Conservation (phyloP, 2,888 invertebrate genomes). For the Hirtodrosophila duncani region DNA sequence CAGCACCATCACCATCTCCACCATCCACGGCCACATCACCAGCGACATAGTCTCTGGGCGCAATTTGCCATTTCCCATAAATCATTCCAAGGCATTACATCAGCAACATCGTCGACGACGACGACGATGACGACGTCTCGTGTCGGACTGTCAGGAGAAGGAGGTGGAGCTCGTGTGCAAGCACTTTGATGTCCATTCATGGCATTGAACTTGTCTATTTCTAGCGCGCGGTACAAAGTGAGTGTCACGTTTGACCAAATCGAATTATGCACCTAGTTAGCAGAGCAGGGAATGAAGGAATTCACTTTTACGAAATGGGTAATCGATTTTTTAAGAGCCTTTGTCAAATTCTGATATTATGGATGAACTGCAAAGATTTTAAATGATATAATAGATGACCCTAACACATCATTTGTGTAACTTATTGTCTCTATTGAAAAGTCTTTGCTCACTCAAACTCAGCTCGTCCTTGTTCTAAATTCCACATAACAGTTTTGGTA, state of each 20-base stretch:
- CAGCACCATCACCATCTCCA: conserved; percentile 1
- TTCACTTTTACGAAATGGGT: too few relatives aligned
- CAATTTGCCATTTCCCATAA: conserved; percentile 60
- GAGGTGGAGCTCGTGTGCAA: conserved; percentile 22
- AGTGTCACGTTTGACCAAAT: conserved; percentile 62
- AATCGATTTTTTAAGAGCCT: too few relatives aligned
- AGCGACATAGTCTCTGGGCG: conserved; percentile 3
- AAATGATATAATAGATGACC: too few relatives aligned
- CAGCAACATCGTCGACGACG: conserved; percentile 25
- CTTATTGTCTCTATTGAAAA: too few relatives aligned
- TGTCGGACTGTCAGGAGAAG: conserved; percentile 26
- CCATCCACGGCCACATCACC: neutral
- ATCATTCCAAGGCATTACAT: conserved; percentile 60
- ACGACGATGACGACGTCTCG: conserved; percentile 28
- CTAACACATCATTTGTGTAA: too few relatives aligned
- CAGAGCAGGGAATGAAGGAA: too few relatives aligned
- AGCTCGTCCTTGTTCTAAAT: too few relatives aligned
- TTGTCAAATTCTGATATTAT: too few relatives aligned
- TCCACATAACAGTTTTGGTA: too few relatives aligned
- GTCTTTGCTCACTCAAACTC: too few relatives aligned
- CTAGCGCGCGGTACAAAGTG: conserved; percentile 12
- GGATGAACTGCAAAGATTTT: too few relatives aligned
- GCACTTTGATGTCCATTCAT: conserved; percentile 63
- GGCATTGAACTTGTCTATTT: conserved; percentile 70
- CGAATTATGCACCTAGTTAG: too few relatives aligned